Evolutionary conservation across 2,797 vertebrate species (phyloP).

Genomic region (Somateria mollissima): DNA sequence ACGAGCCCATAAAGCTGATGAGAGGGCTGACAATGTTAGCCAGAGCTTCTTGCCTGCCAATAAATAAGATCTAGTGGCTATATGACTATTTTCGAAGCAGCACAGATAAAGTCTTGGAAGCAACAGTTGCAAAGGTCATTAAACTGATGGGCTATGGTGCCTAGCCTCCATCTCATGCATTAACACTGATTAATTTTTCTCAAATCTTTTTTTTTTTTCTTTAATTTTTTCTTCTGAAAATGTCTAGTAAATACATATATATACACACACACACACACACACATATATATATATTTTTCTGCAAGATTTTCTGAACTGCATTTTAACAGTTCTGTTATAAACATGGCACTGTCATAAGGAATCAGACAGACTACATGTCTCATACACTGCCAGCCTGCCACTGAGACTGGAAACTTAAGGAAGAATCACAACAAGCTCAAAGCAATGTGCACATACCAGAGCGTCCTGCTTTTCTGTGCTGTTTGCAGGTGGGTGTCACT

Average conservation of each 20-base stretch:
- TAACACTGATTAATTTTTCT: neutral
- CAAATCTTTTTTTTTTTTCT: neutral
- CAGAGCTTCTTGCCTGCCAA: neutral
- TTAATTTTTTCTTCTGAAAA: neutral
- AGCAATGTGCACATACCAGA: neutral
- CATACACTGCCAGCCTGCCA: neutral
- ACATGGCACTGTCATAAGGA: neutral
- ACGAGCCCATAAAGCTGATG: neutral
- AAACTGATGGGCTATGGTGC: neutral
- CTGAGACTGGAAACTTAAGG: neutral
- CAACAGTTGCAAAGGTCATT: neutral
- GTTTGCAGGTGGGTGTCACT: neutral
- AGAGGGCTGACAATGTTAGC: neutral
- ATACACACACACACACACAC: too few species aligned
- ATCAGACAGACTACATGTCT: neutral
- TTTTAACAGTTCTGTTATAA: neutral
- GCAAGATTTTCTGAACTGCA: neutral
- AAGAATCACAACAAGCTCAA: neutral
- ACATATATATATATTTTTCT: neutral
- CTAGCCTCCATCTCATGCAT: neutral
- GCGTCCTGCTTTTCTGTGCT: neutral
- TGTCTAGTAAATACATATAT: neutral
- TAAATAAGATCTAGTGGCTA: neutral
- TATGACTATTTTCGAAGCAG: neutral
- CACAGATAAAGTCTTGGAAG: neutral